phyloP scores from a whole-genome alignment of 2,113 vertebrate genomes.

The Rhinolophus sinicus region DNA sequence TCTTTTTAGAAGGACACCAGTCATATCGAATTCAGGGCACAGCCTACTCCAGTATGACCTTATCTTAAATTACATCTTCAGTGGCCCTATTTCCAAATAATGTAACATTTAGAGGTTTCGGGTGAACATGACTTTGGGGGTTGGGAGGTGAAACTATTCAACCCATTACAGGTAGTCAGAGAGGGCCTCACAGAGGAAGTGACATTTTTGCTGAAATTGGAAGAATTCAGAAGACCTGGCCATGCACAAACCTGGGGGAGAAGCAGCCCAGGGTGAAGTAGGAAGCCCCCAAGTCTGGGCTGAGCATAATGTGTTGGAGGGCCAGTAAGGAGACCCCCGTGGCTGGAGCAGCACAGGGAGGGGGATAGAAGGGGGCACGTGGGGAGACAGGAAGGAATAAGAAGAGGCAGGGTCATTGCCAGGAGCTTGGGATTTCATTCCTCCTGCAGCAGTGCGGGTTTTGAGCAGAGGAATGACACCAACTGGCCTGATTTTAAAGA shows the following conservation, averaged over 20 bases:
- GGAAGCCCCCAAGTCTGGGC: not conserved
- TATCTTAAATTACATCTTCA: not conserved
- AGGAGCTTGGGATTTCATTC: not conserved
- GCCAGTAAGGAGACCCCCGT: not conserved
- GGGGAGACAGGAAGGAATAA: rapidly evolving
- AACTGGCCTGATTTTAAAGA: not conserved
- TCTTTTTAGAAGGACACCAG: not conserved
- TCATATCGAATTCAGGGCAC: not conserved
- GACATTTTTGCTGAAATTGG: not conserved
- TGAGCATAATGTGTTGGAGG: not conserved
- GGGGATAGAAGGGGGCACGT: rapidly evolving
- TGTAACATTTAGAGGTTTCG: not conserved
- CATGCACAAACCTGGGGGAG: not conserved
- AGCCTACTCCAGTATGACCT: not conserved
- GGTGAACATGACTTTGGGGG: not conserved
- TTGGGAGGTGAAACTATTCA: not conserved
- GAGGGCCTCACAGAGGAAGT: not conserved
- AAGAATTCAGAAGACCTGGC: not conserved
- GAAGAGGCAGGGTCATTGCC: not conserved
- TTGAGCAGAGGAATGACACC: not conserved
- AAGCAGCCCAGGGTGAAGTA: too few species aligned
- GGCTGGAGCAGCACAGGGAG: not conserved
- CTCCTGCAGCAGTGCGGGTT: not conserved
- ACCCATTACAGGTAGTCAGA: not conserved
- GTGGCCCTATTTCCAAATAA: not conserved